A percentile compares a stretch with the other conserved stretches of the same genome.
phyloP scores from a whole-genome alignment of 2,113 vertebrate genomes.

The Microcebus griseorufus region DNA sequence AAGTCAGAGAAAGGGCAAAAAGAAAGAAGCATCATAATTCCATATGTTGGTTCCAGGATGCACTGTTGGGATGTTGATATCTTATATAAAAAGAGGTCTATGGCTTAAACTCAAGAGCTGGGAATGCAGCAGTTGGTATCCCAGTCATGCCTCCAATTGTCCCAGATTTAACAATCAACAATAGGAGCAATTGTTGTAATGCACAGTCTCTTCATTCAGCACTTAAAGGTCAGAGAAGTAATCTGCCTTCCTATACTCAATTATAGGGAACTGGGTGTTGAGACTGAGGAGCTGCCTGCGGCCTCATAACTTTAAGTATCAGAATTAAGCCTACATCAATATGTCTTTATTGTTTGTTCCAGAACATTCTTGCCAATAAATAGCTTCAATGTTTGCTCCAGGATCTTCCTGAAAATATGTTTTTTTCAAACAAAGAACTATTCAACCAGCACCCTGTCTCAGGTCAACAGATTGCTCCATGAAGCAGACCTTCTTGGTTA shows the following conservation, averaged over 20 bases:
- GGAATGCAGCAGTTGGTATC: not conserved
- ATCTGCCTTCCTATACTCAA: not conserved
- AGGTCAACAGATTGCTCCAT: not conserved
- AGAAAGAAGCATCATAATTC: not conserved
- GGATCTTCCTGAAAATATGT: not conserved
- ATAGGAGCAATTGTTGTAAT: not conserved
- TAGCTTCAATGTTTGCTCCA: not conserved
- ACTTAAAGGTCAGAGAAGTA: not conserved
- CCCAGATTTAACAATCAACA: not conserved
- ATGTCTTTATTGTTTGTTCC: constrained; percentile 22
- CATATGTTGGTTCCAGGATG: not conserved
- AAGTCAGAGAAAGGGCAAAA: not conserved
- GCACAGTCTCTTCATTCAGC: not conserved
- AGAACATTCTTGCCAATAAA: constrained; percentile 12
- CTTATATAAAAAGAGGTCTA: not conserved
- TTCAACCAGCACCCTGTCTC: not conserved
- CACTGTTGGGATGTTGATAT: not conserved
- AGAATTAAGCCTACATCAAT: not conserved
- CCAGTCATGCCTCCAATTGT: not conserved
- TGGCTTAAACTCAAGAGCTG: not conserved
- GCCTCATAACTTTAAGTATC: not conserved
- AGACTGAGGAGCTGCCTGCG: not conserved
- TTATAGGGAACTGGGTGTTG: not conserved
- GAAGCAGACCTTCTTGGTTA: not conserved
- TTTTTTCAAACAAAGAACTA: constrained; percentile 27